Percentiles rank a stretch among this genome's conserved stretches.
These are phyloP conservation scores for Pseudomyrmex pallidus DNA, from an alignment of 1,140 invertebrate species.

Conservation along the genomic window DNA sequence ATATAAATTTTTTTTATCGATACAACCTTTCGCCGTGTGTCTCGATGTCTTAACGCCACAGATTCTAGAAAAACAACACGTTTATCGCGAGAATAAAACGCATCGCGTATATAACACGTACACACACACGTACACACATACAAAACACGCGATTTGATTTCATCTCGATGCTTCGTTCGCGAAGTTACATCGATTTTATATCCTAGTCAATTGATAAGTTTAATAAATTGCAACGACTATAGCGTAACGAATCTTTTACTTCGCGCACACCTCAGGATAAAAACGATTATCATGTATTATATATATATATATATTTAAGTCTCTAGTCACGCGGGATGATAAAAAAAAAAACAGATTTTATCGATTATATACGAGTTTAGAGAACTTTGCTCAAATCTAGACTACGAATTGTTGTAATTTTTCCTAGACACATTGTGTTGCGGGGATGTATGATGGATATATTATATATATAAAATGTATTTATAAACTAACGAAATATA, in stretches of 20 bases:
- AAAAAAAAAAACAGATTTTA: conserved; percentile 50
- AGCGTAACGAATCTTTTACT: conserved; percentile 61
- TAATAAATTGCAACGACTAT: conserved; percentile 64
- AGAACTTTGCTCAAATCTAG: conserved; percentile 76
- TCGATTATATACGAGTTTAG: conserved; percentile 67
- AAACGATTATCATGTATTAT: neutral
- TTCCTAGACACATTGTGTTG: conserved; percentile 70
- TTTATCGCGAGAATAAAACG: conserved; percentile 22
- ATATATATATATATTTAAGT: conserved; percentile 53
- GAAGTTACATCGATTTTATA: conserved; percentile 66
- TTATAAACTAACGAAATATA: conserved; percentile 72
- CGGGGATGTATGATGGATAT: conserved; percentile 70
- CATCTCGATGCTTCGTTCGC: conserved; percentile 42
- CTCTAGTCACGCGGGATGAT: conserved; percentile 71
- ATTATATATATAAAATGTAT: conserved; percentile 68
- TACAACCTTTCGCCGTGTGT: conserved; percentile 40
- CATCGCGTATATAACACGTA: conserved; percentile 8
- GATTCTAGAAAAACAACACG: neutral
- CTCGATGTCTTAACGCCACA: conserved; percentile 31
- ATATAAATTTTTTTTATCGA: neutral
- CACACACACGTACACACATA: neutral
- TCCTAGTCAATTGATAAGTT: conserved; percentile 79
- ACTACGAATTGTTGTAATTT: conserved; percentile 72
- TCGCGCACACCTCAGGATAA: conserved; percentile 54
- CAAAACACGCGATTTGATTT: conserved; percentile 22